Evolutionary conservation across 2,113 vertebrate genomes (phyloP).

Genomic region (Colinus virginianus): DNA sequence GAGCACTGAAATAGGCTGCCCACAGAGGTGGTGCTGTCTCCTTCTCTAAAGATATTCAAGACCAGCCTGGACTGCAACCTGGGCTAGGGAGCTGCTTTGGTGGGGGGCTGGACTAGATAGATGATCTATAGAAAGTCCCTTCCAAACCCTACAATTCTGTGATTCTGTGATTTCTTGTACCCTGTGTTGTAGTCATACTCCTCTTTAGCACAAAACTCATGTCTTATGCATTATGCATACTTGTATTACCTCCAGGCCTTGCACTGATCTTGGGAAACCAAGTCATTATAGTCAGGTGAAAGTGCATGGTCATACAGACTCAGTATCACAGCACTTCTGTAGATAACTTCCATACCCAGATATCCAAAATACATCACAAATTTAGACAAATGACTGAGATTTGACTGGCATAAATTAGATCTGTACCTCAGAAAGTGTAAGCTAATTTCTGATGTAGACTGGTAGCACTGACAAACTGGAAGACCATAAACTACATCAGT

Average conservation of each 20-base stretch:
- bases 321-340: neutral
- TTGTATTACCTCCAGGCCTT: neutral
- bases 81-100: too few species aligned
- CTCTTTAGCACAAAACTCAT: neutral
- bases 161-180: neutral
- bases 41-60: too few species aligned
- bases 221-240: neutral
- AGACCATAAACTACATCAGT: neutral
- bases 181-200: neutral
- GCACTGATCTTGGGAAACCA: neutral
- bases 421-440: neutral
- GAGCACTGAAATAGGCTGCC: too few species aligned
- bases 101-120: too few species aligned
- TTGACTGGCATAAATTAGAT: neutral
- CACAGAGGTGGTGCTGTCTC: too few species aligned
- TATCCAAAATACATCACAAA: neutral
- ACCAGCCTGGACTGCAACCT: too few species aligned
- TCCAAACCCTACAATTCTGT: too few species aligned
- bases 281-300: neutral
- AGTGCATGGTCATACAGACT: neutral
- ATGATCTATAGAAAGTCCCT: too few species aligned
- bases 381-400: neutral
- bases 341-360: neutral
- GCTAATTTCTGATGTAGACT: neutral
- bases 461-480: neutral